These are phyloP conservation scores for Drosophila mayaguana DNA, from an alignment of 2,888 invertebrate genomes.

Conservation along the genomic window DNA sequence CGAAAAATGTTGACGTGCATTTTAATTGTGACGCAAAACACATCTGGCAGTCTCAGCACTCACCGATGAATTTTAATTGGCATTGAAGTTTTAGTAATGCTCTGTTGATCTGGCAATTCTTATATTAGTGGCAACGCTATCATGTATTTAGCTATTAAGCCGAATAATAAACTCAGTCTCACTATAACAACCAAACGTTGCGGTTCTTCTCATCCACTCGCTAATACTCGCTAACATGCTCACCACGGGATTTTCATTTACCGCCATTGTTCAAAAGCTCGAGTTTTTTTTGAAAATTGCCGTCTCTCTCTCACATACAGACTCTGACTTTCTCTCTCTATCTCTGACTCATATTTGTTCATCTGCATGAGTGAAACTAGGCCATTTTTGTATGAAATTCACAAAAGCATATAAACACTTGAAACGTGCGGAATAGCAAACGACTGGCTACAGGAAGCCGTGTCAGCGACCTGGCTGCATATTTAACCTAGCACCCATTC, in stretches of 20 bases:
- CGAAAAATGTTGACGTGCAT: conserved; percentile 2
- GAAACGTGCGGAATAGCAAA: conserved; percentile 36
- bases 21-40: not conserved
- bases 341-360: not conserved
- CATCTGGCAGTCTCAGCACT: not conserved
- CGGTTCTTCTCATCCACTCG: too few species aligned
- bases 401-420: conserved; percentile 43
- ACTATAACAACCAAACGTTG: too few species aligned
- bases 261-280: not conserved
- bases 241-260: not conserved
- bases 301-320: not conserved
- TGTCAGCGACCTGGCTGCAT: conserved; percentile 5
- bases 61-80: not conserved
- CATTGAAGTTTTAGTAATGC: not conserved
- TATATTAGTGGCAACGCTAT: too few species aligned
- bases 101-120: too few species aligned
- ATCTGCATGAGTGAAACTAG: conserved; percentile 29
- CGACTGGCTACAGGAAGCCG: conserved; percentile 25
- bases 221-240: too few species aligned
- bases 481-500: not conserved
- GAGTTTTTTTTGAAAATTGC: not conserved
- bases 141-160: too few species aligned
- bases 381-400: conserved; percentile 50
- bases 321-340: not conserved
- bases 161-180: too few species aligned